These are phyloP conservation scores for Aplidium turbinatum DNA, from an alignment of 23 tunicate genomes.

Conservation along the genomic window DNA sequence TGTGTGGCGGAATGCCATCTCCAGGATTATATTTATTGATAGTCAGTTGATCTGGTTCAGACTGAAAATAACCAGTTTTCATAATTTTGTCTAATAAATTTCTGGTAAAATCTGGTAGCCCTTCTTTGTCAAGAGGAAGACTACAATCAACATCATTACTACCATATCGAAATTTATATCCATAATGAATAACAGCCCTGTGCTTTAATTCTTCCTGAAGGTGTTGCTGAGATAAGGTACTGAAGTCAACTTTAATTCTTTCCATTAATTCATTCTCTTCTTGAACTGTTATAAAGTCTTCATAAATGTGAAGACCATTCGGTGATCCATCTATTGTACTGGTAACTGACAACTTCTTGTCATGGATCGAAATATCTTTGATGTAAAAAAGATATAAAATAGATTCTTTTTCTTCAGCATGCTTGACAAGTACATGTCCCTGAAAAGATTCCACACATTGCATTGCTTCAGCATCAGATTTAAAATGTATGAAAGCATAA, in stretches of 20 bases:
- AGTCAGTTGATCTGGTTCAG: constrained; percentile 83
- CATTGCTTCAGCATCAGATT: constrained; percentile 5
- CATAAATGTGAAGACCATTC: constrained; percentile 49
- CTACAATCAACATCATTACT: constrained; percentile 72
- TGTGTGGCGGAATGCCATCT: constrained; percentile 95
- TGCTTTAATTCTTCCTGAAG: constrained; percentile 57
- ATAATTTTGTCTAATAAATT: constrained; percentile 30
- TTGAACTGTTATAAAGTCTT: constrained; percentile 59
- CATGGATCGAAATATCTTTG: neutral
- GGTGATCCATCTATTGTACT: constrained; percentile 2
- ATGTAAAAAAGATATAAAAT: constrained; percentile 22
- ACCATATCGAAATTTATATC: constrained; percentile 85
- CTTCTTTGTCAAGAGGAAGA: constrained; percentile 28
- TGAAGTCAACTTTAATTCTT: constrained; percentile 40
- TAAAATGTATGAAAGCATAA: constrained; percentile 28
- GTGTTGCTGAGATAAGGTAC: neutral
- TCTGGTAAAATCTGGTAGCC: constrained; percentile 32
- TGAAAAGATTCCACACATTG: constrained; percentile 24
- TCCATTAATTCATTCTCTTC: constrained; percentile 51
- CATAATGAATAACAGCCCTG: constrained; percentile 81
- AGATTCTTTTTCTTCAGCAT: constrained; percentile 13
- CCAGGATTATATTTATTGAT: constrained; percentile 93
- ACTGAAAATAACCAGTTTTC: neutral
- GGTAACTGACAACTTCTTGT: neutral
- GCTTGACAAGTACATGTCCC: constrained; percentile 35